Evolutionary conservation across 2,797 vertebrate genomes (phyloP), one percentile per base, ranked within the genome.

Genomic region (Meriones psammophilus): DNA sequence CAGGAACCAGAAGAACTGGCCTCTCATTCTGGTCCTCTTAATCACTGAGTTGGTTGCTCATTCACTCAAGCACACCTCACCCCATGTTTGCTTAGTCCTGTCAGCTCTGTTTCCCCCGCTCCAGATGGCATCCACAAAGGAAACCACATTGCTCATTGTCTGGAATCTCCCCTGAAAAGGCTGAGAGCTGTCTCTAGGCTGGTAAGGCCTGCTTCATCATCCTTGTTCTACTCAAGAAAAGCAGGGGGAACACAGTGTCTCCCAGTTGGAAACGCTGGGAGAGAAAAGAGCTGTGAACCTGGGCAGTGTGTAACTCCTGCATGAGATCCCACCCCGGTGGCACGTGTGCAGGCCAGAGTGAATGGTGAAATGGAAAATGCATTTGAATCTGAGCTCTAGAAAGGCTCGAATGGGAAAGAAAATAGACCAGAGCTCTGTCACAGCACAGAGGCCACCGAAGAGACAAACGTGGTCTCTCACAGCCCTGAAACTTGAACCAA

Each of bases 211-310:
- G 15, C 6, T 46, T 69, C 5, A 20, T 60, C 73, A 15, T 58
- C 66, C 58, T 71, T 74, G 36, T 69, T 92, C 54, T 77, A 56
- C 22, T 77, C 68, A 85, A 87, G 71, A 87, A 92, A 92, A 87
- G 12, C 66, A 60, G 26, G 20, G 56, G 85, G 15, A 18, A 6
- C 42, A 42, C 42, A 42, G 42, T 42, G 42, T 42, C 6, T 42
- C 42, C 42, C 42, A 42, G 76, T 88, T 39, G 66, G 77, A 90
- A 60, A 81, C n/a, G 26, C 56, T 1, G 78, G n/a, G 56, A 60
- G 79, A 60, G 79, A 60, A 89, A 20, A 73, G 64, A 78, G 42
- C 88, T 71, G 24, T 87, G 92, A 76, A 80, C 84, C 71, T 42
- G 30, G 8, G 36, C 3, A 68, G 42, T 20, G 24, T 62, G 30